Percentiles rank a stretch among this genome's conserved stretches.
phyloP scores from a whole-genome alignment of 2,113 vertebrate species.

The Fukomys damarensis region DNA sequence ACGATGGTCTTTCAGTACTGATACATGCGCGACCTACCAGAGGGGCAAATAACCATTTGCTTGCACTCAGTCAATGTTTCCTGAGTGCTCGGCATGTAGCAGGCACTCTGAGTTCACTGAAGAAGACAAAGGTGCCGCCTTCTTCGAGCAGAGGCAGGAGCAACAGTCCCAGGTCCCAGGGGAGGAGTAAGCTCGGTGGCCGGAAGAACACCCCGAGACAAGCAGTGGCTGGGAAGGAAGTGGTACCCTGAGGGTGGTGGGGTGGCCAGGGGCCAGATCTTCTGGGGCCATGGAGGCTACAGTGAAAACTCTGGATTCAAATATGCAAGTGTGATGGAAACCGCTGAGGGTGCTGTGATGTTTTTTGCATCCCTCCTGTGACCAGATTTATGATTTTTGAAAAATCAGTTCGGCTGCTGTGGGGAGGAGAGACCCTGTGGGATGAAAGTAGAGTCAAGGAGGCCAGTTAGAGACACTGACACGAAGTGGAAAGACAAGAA shows the following conservation, averaged over 20 bases:
- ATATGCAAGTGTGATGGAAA: not conserved
- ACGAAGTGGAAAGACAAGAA: not conserved
- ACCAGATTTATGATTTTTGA: not conserved
- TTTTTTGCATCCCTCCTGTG: not conserved
- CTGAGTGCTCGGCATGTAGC: not conserved
- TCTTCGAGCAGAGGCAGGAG: not conserved
- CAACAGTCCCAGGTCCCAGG: not conserved
- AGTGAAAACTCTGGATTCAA: not conserved
- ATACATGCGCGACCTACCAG: not conserved
- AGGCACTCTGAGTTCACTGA: not conserved
- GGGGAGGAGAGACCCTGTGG: not conserved
- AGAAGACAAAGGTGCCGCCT: not conserved
- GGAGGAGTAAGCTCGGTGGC: not conserved
- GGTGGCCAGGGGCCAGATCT: not conserved
- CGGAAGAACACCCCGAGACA: not conserved
- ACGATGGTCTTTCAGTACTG: not conserved
- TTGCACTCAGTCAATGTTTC: not conserved
- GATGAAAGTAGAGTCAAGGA: not conserved
- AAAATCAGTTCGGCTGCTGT: not conserved
- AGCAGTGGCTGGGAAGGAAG: not conserved
- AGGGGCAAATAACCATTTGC: not conserved
- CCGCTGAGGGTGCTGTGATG: not conserved
- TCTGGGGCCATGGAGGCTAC: not conserved
- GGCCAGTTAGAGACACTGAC: not conserved
- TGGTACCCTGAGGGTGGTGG: not conserved